Conservation (phyloP, 2,888 invertebrate species). For the Neocrepidodera transversa region DNA sequence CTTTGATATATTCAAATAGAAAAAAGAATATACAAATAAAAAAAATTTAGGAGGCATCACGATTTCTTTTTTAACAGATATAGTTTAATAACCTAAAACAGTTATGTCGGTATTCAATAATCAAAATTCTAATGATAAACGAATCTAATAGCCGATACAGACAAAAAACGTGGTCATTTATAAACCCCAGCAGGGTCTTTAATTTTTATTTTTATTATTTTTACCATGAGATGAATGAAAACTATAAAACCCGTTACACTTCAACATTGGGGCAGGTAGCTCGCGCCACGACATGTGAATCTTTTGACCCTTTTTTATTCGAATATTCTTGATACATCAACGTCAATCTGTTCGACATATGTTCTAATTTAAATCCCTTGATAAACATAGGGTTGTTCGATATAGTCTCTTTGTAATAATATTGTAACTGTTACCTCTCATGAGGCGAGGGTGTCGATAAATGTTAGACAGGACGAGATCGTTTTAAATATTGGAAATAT, state of each 20-base stretch:
- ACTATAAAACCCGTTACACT: constrained; percentile 53
- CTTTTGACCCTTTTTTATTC: constrained; percentile 30
- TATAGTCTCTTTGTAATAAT: constrained; percentile 30
- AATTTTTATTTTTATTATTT: constrained; percentile 45
- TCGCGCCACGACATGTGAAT: constrained; percentile 43
- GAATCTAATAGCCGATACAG: constrained; percentile 40
- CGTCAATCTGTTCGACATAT: constrained; percentile 48
- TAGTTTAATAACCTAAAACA: constrained; percentile 20
- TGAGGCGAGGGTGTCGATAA: not conserved
- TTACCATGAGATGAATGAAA: constrained; percentile 51
- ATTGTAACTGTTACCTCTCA: constrained; percentile 23
- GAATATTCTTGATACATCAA: constrained; percentile 33
- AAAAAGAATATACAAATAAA: too few species aligned
- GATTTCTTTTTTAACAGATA: too few species aligned
- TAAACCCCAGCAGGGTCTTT: constrained; percentile 32
- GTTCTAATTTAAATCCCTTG: constrained; percentile 42
- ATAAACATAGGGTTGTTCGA: constrained; percentile 35
- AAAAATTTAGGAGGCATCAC: too few species aligned
- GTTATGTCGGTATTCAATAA: constrained; percentile 40
- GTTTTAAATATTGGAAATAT: too few species aligned
- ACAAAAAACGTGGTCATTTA: constrained; percentile 40
- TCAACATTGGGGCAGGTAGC: constrained; percentile 51
- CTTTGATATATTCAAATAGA: too few species aligned
- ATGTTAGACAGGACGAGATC: too few species aligned
- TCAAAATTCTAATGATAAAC: constrained; percentile 32